A percentile compares a stretch with the other conserved stretches of the same genome.
Conservation (phyloP, 2,888 invertebrate genomes). For the Acronicta psi region DNA sequence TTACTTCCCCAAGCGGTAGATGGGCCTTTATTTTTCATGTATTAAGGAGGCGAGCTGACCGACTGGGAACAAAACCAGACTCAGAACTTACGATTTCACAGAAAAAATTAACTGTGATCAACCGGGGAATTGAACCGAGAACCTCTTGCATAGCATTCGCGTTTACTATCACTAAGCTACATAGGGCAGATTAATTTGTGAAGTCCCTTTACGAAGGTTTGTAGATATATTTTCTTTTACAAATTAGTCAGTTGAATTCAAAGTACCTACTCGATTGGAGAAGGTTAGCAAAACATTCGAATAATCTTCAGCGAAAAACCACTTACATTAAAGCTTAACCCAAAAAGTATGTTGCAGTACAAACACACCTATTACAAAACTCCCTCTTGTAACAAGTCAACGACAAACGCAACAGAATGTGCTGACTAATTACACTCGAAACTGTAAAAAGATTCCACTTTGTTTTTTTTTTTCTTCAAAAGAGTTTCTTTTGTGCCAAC, state of each 20-base stretch:
- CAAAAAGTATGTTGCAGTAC: constrained; percentile 5
- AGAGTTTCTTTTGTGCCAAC: constrained; percentile 53
- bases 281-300: constrained; percentile 15
- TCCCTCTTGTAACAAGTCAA: constrained; percentile 4
- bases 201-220: too few relatives aligned
- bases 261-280: background rate
- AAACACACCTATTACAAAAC: constrained; percentile 38
- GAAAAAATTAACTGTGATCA: too few relatives aligned
- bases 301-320: constrained; percentile 19
- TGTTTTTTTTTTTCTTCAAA: constrained; percentile 50
- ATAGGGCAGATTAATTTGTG: too few relatives aligned
- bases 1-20: too few relatives aligned
- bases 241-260: background rate
- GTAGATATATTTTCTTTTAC: too few relatives aligned
- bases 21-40: too few relatives aligned
- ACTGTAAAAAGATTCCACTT: constrained; percentile 40
- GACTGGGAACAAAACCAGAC: too few relatives aligned
- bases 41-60: too few relatives aligned
- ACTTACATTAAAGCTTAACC: constrained; percentile 15
- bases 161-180: too few relatives aligned
- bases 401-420: constrained; percentile 38
- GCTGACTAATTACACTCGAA: constrained; percentile 53
- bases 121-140: too few relatives aligned
- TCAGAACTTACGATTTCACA: too few relatives aligned
- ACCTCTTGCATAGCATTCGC: too few relatives aligned